Evolutionary conservation across 2,888 invertebrate species (phyloP).

Genomic region (Rotaria sp.): DNA sequence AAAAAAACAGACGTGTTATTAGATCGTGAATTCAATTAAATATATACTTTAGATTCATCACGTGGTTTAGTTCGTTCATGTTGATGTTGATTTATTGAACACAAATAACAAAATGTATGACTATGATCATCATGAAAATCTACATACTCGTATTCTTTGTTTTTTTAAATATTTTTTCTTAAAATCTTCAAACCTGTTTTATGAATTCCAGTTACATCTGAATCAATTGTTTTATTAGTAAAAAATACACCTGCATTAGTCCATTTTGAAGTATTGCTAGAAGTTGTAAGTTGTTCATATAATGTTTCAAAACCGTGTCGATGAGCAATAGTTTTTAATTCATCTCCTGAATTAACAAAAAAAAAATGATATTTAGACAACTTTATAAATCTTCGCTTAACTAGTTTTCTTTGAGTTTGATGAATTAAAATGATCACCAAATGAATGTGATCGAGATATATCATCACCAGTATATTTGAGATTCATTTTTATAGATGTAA

Average conservation of each 20-base stretch:
- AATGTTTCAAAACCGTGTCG: background rate
- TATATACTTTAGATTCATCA: background rate
- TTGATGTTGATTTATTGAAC: background rate
- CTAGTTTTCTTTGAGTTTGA: background rate
- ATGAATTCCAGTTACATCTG: background rate
- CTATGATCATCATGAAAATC: constrained; percentile 5
- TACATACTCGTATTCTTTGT: background rate
- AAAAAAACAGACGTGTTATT: background rate
- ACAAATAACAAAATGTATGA: constrained; percentile 29
- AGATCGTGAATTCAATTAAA: background rate
- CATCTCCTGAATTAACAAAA: background rate
- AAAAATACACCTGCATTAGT: background rate
- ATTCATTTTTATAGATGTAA: background rate
- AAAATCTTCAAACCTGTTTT: background rate
- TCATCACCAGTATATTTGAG: background rate
- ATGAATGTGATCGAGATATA: background rate
- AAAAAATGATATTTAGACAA: background rate
- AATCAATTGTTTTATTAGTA: background rate
- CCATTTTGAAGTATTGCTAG: background rate
- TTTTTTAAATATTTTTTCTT: background rate
- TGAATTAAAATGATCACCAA: background rate
- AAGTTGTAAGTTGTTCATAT: no score
- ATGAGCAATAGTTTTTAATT: background rate
- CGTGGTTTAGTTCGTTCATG: constrained; percentile 2
- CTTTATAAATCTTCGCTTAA: background rate